Evolutionary conservation across 2,797 vertebrate species (phyloP), one percentile per base, ranked within the genome.

Genomic region (Esox masquinongy): DNA sequence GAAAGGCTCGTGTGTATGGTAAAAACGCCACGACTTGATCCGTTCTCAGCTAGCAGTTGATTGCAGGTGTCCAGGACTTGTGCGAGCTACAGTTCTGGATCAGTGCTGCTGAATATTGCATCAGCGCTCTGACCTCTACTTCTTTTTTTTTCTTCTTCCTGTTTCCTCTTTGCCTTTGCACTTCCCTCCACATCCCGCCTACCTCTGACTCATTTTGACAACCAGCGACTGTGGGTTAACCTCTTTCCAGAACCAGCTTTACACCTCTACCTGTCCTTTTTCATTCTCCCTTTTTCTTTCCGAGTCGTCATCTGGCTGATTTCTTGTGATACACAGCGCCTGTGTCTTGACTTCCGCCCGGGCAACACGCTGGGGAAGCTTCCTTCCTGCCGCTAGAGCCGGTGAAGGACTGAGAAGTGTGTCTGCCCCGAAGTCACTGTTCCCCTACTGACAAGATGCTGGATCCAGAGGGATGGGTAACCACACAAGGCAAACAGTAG

Each of bases 171-270:
- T 59, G 53, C 53, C 53, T 8, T 6, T n/a, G 22, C 22, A 61
- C 56, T 24, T 61, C 24, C 56, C n/a, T 61, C 22, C 8, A 0
- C n/a, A 19, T 56, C 19, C n/a, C 53, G 6, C 19, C 53, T 56
- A n/a, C 53, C 53, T 56, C 53, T 56, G 51, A 53, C 17, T 56
- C 53, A 56, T 56, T 56, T 56, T 56, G 53, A 22, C n/a, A n/a
- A 6, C 2, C 53, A 56, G n/a, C 53, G 3, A n/a, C n/a, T 56
- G 53, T 56, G 53, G 19, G 53, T 56, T 56, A 56, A 56, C 53
- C 53, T 56, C 8, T n/a, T 56, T 2, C 53, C 53, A 56, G 19
- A 15, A 56, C 19, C 53, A 56, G 53, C 7, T n/a, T 19, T 8
- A 22, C n/a, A n/a, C 53, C 19, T 22, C n/a, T 56, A 56, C 53